Base-by-base conservation (phyloP, 53 echinoderm and acorn worm genomes). In the Mesocentrotus franciscanus region DNA sequence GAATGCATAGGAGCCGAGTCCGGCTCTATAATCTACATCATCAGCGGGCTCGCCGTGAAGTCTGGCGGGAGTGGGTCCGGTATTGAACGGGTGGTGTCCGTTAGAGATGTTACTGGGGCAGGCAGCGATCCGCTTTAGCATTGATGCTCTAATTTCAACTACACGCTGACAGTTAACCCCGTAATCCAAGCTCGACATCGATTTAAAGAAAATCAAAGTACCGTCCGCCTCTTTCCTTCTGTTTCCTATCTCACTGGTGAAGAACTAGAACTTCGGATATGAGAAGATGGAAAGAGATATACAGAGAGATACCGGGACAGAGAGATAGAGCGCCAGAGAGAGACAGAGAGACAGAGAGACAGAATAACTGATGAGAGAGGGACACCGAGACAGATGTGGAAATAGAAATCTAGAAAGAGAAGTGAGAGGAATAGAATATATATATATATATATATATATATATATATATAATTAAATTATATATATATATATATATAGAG, bases 131-230 rank as follows among this genome's bases (percentile, higher is more conserved):
- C 7, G 76, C 93, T 93, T 59, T 61, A 60, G 10, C 62, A 93
- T 81, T 93, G 79, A 93, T 81, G 93, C 93, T 93, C 93, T 66
- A 58, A 83, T 93, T 93, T 81, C 95, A 94, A 11, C 87, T 68
- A 94, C 95, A 94, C 71, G 27, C 95, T 94, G 95, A 94, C 95
- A 94, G 95, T 85, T 94, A 85, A 94, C 95, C 95, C 95, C 70
- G 95, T 85, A 94, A 94, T 56, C 49, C 56, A 66, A 94, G 68
- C 85, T 35, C 71, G 29, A 24, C 87, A 87, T 94, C 95, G 87
- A 94, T 94, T 85, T 8, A 85, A 60, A 35, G 24, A 87, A 85
- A 94, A 85, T 94, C 95, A 94, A 94, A 87, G 85, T 85, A 10
- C 83, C 85, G 9, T 85, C 95, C 85, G 68, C 62, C 95, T 85